Conservation (phyloP, 2,888 invertebrate species). For the Oscheius sp. region DNA sequence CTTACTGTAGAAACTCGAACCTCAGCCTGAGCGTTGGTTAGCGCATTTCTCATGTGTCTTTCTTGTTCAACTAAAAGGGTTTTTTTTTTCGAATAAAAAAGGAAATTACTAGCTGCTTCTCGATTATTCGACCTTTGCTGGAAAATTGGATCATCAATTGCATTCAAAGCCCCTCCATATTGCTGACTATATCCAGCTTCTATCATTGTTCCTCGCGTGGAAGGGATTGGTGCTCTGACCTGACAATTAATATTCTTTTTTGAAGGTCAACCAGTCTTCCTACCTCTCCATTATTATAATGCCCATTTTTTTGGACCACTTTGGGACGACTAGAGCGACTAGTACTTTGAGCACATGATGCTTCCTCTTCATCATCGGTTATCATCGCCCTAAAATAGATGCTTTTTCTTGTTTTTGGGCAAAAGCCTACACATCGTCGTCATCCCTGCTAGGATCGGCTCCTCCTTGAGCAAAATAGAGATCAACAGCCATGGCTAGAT, state of each 20-base stretch:
- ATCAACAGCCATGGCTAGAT: conserved; percentile 40
- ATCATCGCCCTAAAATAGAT: conserved; percentile 7
- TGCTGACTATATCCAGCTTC: conserved; percentile 49
- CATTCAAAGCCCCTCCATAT: conserved; percentile 34
- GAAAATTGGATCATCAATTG: conserved; percentile 18
- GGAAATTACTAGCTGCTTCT: conserved; percentile 24
- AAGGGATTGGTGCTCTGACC: conserved; percentile 56
- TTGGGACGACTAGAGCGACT: not conserved
- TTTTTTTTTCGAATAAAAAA: not conserved
- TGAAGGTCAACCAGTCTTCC: not conserved
- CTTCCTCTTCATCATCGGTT: conserved; percentile 25
- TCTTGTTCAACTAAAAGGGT: conserved; percentile 25
- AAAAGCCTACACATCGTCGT: conserved; percentile 26
- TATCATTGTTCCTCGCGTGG: conserved; percentile 48
- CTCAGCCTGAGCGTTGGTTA: not conserved
- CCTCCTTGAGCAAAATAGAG: conserved; percentile 38
- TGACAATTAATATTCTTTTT: not conserved
- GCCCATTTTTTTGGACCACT: not conserved
- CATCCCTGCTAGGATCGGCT: not conserved
- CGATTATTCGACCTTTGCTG: conserved; percentile 31
- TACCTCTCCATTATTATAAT: conserved; percentile 7
- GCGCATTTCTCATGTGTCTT: not conserved
- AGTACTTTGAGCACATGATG: not conserved
- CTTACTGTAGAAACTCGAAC: not conserved
- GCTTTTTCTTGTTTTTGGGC: not conserved